phyloP scores from a whole-genome alignment of 2,888 invertebrate species.

The Plagodis dolabraria region DNA sequence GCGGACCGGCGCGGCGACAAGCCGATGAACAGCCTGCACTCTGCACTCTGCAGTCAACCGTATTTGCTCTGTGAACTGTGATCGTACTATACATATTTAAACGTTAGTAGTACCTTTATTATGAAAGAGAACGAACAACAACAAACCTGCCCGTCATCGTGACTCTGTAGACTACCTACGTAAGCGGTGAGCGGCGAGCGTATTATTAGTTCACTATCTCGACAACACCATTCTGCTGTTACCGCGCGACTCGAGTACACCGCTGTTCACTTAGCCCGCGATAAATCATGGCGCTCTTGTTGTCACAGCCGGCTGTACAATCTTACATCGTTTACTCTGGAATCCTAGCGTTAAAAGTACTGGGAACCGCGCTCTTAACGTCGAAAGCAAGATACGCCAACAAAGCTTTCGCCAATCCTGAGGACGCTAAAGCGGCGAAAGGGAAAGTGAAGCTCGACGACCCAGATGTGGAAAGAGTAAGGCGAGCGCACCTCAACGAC shows the following conservation, averaged over 20 bases:
- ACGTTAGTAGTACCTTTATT: constrained; percentile 6
- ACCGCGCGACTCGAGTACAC: constrained; percentile 63
- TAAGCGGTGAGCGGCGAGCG: neutral
- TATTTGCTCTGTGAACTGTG: too few relatives aligned
- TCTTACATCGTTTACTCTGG: constrained; percentile 66
- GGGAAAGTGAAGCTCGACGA: constrained; percentile 68
- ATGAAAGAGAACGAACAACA: constrained; percentile 5
- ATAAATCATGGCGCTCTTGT: constrained; percentile 19
- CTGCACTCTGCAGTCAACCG: too few relatives aligned
- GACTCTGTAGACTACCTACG: constrained; percentile 5
- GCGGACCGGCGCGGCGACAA: too few relatives aligned
- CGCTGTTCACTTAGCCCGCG: constrained; percentile 7
- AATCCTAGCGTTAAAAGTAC: constrained; percentile 63
- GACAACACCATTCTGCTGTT: constrained; percentile 63
- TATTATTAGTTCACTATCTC: constrained; percentile 10
- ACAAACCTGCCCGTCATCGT: constrained; percentile 17
- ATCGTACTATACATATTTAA: too few relatives aligned
- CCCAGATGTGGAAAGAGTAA: constrained; percentile 60
- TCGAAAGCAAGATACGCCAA: constrained; percentile 50
- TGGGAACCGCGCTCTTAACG: constrained; percentile 55
- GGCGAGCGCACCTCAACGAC: constrained; percentile 88
- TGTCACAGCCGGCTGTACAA: constrained; percentile 46
- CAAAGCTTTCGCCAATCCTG: constrained; percentile 62
- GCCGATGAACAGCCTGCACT: too few relatives aligned
- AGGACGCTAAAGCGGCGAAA: constrained; percentile 55